Evolutionary conservation across 2,888 invertebrate species (phyloP), one percentile per base, ranked within the genome.

Genomic region (Idaea dimidiata): DNA sequence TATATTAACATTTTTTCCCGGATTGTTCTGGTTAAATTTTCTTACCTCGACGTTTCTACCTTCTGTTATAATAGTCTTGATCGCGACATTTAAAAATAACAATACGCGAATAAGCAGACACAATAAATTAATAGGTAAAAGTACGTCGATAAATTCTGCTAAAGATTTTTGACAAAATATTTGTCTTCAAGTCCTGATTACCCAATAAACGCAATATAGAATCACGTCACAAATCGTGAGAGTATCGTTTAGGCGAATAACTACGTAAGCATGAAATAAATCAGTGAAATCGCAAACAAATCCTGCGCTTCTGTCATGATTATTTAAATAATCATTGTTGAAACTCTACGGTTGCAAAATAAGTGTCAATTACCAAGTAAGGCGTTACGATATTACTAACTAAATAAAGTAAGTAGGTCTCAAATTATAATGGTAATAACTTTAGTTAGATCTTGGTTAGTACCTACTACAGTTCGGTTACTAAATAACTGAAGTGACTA

Each of bases 211-310:
- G 43, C 43, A 43, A 43, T n/a, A 16, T 5, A 24, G 7, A 54
- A 6, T 54, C 6, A 16, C 54, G 60, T 66, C 58, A 55, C n/a
- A 14, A 24, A 58, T 68, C 72, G 72, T 72, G 72, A 62, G 43
- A 16, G 8, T 56, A 17, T 62, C 43, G 31, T 33, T 71, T 71
- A 72, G 68, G 68, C 53, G 24, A 32, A 33, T 54, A 18, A 14
- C 31, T 24, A 58, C 16, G 33, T 59, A 66, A 58, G 7, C 53
- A 65, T 66, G 70, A 66, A 66, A 67, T 67, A 67, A 65, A 70
- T 72, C 72, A 83, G 86, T 82, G 87, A 88, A 88, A 87, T 85
- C 82, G 80, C 81, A 84, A 87, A 84, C 76, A 79, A 66, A 65
- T 61, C 57, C 79, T 79, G 79, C 78, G 78, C 64, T 24, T 58